Conservation (phyloP, 2,797 vertebrate genomes). For the Neoniphon sammara region DNA sequence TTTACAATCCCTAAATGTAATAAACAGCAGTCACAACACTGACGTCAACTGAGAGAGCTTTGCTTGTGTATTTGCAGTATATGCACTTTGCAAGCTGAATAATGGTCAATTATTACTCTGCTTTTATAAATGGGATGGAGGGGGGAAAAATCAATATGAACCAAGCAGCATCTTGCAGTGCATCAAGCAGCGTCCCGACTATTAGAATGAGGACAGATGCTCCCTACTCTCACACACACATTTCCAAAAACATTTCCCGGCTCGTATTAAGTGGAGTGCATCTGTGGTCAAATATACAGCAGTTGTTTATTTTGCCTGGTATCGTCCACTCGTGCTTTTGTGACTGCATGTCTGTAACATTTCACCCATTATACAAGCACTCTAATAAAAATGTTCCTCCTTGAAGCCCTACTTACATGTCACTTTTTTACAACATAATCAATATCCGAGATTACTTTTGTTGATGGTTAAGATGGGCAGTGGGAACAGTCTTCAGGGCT, state of each 20-base stretch:
- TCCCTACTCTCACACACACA: neutral
- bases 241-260: neutral
- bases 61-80: constrained; percentile 18
- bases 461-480: neutral
- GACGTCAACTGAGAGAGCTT: constrained; percentile 2
- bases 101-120: constrained; percentile 25
- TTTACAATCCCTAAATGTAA: constrained; percentile 47
- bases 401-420: neutral
- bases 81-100: constrained; percentile 25
- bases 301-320: too few relatives aligned
- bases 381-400: too few relatives aligned
- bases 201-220: neutral
- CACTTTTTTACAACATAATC: neutral
- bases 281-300: too few relatives aligned
- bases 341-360: too few relatives aligned
- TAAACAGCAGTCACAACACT: constrained; percentile 21
- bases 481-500: neutral
- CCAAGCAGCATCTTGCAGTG: neutral
- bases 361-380: too few relatives aligned
- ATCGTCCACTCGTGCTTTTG: too few relatives aligned
- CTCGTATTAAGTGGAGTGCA: neutral
- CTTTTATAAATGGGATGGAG: constrained; percentile 13
- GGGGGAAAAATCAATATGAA: constrained; percentile 20
- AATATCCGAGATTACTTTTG: neutral
- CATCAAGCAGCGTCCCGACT: neutral